Evolutionary conservation across 2,113 vertebrate species (phyloP), one percentile per base, ranked within the genome.

Genomic region (Edolisoma coerulescens): DNA sequence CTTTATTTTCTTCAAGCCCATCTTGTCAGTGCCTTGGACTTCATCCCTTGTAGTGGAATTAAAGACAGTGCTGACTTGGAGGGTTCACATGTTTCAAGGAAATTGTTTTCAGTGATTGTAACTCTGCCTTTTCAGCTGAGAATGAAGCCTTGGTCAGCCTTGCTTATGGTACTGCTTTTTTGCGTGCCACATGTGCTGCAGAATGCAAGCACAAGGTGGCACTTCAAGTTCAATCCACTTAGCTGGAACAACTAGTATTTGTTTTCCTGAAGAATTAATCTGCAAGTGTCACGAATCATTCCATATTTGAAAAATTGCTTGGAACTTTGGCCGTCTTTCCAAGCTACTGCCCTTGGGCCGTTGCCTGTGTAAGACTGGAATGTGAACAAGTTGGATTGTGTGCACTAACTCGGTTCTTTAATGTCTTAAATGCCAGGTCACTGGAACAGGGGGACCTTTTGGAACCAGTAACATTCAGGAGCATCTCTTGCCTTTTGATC

Each of bases 391-490:
- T 59, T 90, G 76, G 30, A 30, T 69, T 82, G 21, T 57, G 57
- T 84, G 6, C 28, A 32, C 70, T 91, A 71, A 87, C n/a, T 89
- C 54, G 33, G 10, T 44, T 67, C 6, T 86, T 86, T 50, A 79
- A 77, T 85, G 41, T 93, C 30, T 89, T 73, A 16, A 86, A 84
- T 67, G 9, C 27, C 92, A 99, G 99, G 98, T 99, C 89, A 98
- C 97, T 70, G 99, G 99, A 74, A 98, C 98, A 89, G 98, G 98
- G 85, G 99, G 98, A 87, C 97, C 98, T 83, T 98, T 99, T 91
- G 99, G 99, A 94, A 99, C 98, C 96, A 99, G 99, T 96, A 99
- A 99, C 96, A 99, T 99, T 97, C 98, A 98, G 95, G 99, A 99
- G 88, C 98, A 97, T 95, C 97, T 97, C 53, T 98, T 99, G 27